Evolutionary conservation across 1,140 invertebrate species (phyloP), one percentile per base, ranked within the genome.

Genomic region (Muscidifurax raptorellus): DNA sequence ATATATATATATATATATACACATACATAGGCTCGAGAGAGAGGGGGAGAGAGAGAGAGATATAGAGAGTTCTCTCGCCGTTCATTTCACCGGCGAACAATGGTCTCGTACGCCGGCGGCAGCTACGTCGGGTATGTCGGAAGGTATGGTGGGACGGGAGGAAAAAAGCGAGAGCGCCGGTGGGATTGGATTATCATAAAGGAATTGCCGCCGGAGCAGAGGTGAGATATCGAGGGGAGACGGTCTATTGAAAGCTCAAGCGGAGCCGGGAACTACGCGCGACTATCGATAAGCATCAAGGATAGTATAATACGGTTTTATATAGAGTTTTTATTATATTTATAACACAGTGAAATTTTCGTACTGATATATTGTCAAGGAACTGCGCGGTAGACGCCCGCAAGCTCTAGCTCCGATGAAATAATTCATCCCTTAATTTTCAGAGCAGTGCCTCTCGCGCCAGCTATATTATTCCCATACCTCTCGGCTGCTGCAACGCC

Each of bases 161-260:
- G 12, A 67, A 44, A 69, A 80, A 67, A 40, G 22, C 5, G 30
- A 74, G 71, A 66, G 12, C 27, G 72, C n/a, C 27, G 52, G n/a
- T 75, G 72, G 71, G 71, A 82, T 82, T 66, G 80, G 80, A 82
- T 82, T 82, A 82, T 82, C 71, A 82, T 82, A 75, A 82, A 81
- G 80, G 80, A 81, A 59, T 72, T 13, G 25, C 80, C 44, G 69
- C 12, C 72, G 44, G 30, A 28, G 72, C 72, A 30, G 30, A 28
- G 72, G 47, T 25, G 22, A n/a, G 72, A 66, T 75, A 75, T 66
- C 80, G 30, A 40, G 25, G 22, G 4, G 66, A 28, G 9, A 18
- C 10, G 66, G 10, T 47, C 67, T 69, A 80, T 80, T 80, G 79
- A 80, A 71, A 71, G 66, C 79, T 76, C 71, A 32, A 66, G 72